These are phyloP conservation scores for Encarsia formosa DNA, from an alignment of 2,888 invertebrate species.

Conservation along the genomic window DNA sequence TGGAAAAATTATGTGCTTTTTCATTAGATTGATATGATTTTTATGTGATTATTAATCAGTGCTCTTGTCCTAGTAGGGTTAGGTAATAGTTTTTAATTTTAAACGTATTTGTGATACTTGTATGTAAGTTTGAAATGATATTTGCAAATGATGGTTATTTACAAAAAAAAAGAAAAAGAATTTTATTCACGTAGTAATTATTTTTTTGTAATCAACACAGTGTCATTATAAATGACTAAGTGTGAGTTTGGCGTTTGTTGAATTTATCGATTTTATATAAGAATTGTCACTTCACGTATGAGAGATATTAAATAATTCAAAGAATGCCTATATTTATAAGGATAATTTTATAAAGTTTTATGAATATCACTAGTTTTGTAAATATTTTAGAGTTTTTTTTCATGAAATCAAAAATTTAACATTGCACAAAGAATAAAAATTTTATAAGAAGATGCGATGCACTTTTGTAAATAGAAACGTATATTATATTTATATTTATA, in stretches of 20 bases:
- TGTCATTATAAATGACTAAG: slow-evolving; percentile 10
- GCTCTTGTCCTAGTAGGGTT: too few relatives aligned
- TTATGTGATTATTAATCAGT: too few relatives aligned
- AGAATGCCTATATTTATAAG: slow-evolving; percentile 9
- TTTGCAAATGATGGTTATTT: slow-evolving; percentile 8
- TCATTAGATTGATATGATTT: too few relatives aligned
- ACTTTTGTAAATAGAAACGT: slow-evolving; percentile 20
- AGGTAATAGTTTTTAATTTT: slow-evolving; percentile 15
- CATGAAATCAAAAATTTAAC: slow-evolving; percentile 6
- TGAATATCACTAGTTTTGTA: slow-evolving; percentile 21
- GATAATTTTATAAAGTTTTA: slow-evolving; percentile 19
- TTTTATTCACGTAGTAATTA: neutral
- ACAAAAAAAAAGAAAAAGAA: slow-evolving; percentile 6
- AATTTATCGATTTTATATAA: slow-evolving; percentile 18
- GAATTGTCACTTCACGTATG: slow-evolving; percentile 8
- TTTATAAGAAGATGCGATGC: slow-evolving; percentile 12
- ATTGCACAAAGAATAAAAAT: slow-evolving; percentile 21
- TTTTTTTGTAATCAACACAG: slow-evolving; percentile 10
- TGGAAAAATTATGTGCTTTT: too few relatives aligned
- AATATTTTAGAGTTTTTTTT: slow-evolving; percentile 18
- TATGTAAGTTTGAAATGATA: slow-evolving; percentile 23
- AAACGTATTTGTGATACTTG: slow-evolving; percentile 27
- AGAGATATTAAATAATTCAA: slow-evolving; percentile 8
- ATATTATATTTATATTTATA: slow-evolving; percentile 13
- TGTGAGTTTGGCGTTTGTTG: slow-evolving; percentile 15